Percentiles rank a stretch among this genome's conserved stretches.
These are phyloP conservation scores for Trichomycterus rosablanca DNA, from an alignment of 2,113 vertebrate genomes.

Conservation along the genomic window DNA sequence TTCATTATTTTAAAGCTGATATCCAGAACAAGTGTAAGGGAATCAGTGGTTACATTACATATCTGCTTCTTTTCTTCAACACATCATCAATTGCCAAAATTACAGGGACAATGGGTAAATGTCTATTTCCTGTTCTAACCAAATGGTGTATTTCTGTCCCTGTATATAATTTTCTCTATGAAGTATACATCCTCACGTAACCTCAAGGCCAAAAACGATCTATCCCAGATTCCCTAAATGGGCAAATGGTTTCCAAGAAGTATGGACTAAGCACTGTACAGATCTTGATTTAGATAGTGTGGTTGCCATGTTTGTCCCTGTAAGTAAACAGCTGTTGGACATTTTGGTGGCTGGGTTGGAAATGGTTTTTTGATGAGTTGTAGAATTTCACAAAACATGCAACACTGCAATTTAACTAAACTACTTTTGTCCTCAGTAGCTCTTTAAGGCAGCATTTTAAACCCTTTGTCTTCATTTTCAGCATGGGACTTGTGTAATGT, in stretches of 20 bases:
- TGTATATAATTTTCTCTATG: conserved; percentile 54
- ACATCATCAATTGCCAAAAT: conserved; percentile 54
- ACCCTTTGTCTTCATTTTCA: not conserved
- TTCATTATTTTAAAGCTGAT: too few relatives aligned
- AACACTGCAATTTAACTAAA: conserved; percentile 17
- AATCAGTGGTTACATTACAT: not conserved
- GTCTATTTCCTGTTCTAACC: conserved; percentile 51
- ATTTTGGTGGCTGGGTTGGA: conserved; percentile 37
- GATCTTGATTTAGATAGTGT: conserved; percentile 40
- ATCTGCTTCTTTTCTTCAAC: conserved; percentile 35
- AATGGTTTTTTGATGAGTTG: conserved; percentile 36
- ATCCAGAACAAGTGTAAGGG: too few relatives aligned
- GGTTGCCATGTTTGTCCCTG: conserved; percentile 47
- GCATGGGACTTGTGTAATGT: not conserved
- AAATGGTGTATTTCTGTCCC: conserved; percentile 49
- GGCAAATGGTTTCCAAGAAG: conserved; percentile 49
- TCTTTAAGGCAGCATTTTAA: conserved; percentile 18
- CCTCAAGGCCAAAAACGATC: conserved; percentile 30
- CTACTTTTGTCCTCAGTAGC: conserved; percentile 24
- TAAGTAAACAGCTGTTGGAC: conserved; percentile 56
- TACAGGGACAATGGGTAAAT: conserved; percentile 51
- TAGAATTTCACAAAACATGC: conserved; percentile 14
- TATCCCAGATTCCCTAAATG: conserved; percentile 47
- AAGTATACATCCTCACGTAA: conserved; percentile 43
- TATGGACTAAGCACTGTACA: conserved; percentile 36